Evolutionary conservation across 2,888 invertebrate genomes (phyloP).

Genomic region (Ennomos fuscantarius): DNA sequence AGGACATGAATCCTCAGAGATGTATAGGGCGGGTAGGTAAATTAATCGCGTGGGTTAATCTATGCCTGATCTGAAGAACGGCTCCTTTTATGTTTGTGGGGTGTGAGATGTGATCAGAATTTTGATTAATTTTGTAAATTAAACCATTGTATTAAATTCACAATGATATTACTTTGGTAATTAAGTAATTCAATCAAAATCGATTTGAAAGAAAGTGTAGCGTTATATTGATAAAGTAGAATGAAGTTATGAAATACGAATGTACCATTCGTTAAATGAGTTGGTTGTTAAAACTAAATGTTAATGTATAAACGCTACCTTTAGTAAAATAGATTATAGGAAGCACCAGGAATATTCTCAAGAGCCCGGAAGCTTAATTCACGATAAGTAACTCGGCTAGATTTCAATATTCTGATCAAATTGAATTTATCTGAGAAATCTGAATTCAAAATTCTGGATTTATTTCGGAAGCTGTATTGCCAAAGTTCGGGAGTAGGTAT

Average conservation of each 20-base stretch:
- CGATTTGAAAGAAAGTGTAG: neutral
- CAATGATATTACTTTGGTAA: too few species aligned
- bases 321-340: constrained; percentile 2
- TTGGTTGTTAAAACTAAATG: too few species aligned
- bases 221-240: too few species aligned
- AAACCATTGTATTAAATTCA: too few species aligned
- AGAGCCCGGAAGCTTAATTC: constrained; percentile 9
- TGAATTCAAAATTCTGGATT: constrained; percentile 7
- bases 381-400: neutral
- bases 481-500: constrained; percentile 1
- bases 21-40: constrained; percentile 21
- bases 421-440: constrained; percentile 11
- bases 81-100: neutral
- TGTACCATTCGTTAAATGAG: too few species aligned
- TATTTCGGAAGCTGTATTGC: constrained; percentile 10
- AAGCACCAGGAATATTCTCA: constrained; percentile 3
- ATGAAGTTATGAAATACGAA: too few species aligned
- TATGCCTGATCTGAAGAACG: constrained; percentile 13
- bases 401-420: constrained; percentile 15
- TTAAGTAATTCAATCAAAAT: neutral
- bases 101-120: too few species aligned
- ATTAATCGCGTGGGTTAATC: constrained; percentile 28
- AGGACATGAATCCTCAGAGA: constrained; percentile 12
- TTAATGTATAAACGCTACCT: neutral
- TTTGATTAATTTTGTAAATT: too few species aligned